phyloP scores from a whole-genome alignment of 1,140 invertebrate species.

The Metopolophium dirhodum region DNA sequence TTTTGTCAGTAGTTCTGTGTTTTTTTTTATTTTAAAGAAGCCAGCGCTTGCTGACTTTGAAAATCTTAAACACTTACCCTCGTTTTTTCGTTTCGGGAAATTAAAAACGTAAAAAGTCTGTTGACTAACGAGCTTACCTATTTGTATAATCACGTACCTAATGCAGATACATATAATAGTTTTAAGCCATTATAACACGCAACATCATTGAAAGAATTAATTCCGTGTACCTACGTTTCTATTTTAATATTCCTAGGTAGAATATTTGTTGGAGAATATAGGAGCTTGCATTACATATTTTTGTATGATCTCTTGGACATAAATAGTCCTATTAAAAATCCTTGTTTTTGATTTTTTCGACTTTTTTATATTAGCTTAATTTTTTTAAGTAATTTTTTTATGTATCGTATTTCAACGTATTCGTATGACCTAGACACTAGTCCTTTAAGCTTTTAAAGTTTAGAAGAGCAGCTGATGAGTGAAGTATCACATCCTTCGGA shows the following conservation, averaged over 20 bases:
- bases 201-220: neutral
- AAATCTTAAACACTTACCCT: neutral
- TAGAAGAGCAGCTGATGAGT: neutral
- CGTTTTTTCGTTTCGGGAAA: neutral
- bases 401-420: too few relatives aligned
- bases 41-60: neutral
- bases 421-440: neutral
- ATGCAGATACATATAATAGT: neutral
- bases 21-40: neutral
- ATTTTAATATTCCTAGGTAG: neutral
- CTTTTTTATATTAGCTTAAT: too few relatives aligned
- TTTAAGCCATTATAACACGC: neutral
- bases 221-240: neutral
- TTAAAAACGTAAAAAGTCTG: neutral
- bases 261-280: neutral
- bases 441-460: neutral
- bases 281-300: neutral
- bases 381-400: neutral
- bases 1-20: neutral
- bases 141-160: neutral
- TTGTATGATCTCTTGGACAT: neutral
- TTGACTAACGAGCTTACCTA: neutral
- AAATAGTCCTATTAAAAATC: neutral
- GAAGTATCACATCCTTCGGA: neutral
- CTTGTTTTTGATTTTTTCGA: too few relatives aligned